Evolutionary conservation across 2,113 vertebrate species (phyloP).

Genomic region (Phaethornis superciliosus): DNA sequence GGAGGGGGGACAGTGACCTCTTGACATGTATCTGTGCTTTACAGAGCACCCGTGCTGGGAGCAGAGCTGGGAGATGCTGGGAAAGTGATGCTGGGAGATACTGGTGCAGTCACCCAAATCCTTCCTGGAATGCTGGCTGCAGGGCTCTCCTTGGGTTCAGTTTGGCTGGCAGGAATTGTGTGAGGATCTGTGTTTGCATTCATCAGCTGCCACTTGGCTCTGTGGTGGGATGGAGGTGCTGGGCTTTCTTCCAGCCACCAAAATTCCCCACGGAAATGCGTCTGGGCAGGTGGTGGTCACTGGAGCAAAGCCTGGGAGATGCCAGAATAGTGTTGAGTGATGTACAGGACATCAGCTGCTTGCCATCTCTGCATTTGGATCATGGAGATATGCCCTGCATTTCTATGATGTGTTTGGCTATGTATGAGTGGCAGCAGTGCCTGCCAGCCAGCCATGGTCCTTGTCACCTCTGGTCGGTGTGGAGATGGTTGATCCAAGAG

Average conservation of each 20-base stretch:
- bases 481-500: not conserved
- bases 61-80: not conserved
- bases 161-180: not conserved
- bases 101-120: accelerated
- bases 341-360: not conserved
- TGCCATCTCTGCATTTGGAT: not conserved
- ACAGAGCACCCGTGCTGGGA: accelerated
- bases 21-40: not conserved
- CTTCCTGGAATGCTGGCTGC: accelerated
- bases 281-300: conserved; percentile 30
- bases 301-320: not conserved
- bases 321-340: not conserved
- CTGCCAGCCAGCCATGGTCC: not conserved
- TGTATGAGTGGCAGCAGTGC: not conserved
- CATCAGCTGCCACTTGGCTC: not conserved
- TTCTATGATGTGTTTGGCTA: not conserved
- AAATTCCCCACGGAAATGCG: not conserved
- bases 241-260: not conserved
- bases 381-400: not conserved
- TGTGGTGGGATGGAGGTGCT: not conserved
- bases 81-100: not conserved
- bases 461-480: not conserved
- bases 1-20: accelerated
- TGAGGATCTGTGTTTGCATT: not conserved
- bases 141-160: not conserved